These are phyloP conservation scores for Dryococelus australis DNA, from an alignment of 2,888 invertebrate species.

Conservation along the genomic window DNA sequence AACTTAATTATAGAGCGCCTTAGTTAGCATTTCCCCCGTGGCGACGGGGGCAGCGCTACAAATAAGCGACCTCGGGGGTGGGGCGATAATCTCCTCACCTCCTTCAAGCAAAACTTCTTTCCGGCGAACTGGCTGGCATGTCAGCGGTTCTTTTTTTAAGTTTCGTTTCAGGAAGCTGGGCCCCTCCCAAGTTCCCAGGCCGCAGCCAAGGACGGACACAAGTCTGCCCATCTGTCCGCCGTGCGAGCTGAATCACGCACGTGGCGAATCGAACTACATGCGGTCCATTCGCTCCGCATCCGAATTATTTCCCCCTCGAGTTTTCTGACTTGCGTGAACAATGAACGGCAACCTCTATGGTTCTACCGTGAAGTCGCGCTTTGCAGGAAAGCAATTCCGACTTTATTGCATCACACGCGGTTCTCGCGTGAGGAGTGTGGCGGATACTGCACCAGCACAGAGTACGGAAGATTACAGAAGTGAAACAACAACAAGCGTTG, in stretches of 20 bases:
- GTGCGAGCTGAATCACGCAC: background rate
- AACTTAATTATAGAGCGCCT: background rate
- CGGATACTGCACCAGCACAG: too few relatives aligned
- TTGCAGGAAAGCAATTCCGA: too few relatives aligned
- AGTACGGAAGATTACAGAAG: too few relatives aligned
- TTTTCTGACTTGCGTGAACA: too few relatives aligned
- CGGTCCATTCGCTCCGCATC: too few relatives aligned
- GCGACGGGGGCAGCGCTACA: background rate
- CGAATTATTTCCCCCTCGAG: too few relatives aligned
- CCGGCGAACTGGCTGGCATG: background rate
- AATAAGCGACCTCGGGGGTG: background rate
- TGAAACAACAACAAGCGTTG: too few relatives aligned
- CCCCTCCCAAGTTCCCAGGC: background rate
- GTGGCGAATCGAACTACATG: background rate
- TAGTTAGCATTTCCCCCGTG: background rate
- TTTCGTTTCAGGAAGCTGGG: background rate
- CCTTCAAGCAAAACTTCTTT: background rate
- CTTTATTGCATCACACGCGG: too few relatives aligned
- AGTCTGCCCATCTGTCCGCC: background rate
- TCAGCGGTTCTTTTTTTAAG: background rate
- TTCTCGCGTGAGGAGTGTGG: too few relatives aligned
- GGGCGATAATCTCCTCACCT: too few relatives aligned
- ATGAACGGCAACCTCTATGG: too few relatives aligned
- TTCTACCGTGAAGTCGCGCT: too few relatives aligned
- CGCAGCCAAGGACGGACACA: background rate